phyloP scores from a whole-genome alignment of 1,140 invertebrate genomes.

The Pseudomyrmex pallidus region DNA sequence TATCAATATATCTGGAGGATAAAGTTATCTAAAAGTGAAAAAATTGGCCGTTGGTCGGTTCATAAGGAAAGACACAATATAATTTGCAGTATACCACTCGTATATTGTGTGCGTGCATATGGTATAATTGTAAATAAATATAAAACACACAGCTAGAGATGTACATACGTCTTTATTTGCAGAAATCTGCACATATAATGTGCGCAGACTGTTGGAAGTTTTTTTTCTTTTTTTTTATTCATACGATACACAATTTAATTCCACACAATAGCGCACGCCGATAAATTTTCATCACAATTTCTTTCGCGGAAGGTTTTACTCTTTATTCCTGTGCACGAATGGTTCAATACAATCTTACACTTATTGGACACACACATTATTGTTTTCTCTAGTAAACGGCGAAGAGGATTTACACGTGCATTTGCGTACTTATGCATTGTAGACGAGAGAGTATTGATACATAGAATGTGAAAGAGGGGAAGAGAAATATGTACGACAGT shows the following conservation, averaged over 20 bases:
- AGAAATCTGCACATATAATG: conserved; percentile 34
- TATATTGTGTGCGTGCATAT: background rate
- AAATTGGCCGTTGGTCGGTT: too few species aligned
- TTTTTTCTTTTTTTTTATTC: background rate
- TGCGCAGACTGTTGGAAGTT: background rate
- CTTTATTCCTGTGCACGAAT: background rate
- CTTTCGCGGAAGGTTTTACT: background rate
- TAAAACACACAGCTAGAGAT: conserved; percentile 22
- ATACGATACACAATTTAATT: background rate
- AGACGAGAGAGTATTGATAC: conserved; percentile 21
- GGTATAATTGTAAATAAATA: conserved; percentile 2
- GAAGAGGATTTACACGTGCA: conserved; percentile 23
- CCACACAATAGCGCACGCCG: background rate
- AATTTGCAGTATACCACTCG: background rate
- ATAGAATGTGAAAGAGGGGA: conserved; percentile 43
- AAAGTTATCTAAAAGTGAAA: too few species aligned
- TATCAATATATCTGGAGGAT: too few species aligned
- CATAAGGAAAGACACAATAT: too few species aligned
- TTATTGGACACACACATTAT: conserved; percentile 33
- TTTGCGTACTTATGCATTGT: conserved; percentile 27
- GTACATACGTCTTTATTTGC: conserved; percentile 22
- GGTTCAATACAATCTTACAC: conserved; percentile 28
- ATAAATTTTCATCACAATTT: background rate
- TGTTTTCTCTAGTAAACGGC: conserved; percentile 22
- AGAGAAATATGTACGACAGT: conserved; percentile 16